phyloP scores from a whole-genome alignment of 2,797 vertebrate genomes.

The Nyctibius grandis region DNA sequence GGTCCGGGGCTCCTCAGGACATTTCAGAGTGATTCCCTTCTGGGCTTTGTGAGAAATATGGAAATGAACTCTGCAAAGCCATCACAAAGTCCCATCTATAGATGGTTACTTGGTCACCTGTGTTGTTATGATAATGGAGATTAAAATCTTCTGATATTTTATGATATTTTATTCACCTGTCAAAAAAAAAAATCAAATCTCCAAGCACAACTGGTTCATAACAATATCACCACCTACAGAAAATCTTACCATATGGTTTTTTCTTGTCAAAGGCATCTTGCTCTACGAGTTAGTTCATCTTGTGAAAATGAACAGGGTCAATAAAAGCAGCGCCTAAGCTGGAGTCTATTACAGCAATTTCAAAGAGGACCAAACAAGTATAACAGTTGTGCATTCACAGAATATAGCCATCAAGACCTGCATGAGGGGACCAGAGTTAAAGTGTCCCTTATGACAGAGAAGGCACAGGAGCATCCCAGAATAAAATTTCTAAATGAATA shows the following conservation, averaged over 20 bases:
- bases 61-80: not conserved
- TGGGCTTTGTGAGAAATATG: not conserved
- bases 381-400: not conserved
- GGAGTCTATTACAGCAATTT: not conserved
- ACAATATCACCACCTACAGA: not conserved
- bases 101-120: not conserved
- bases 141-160: not conserved
- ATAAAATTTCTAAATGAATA: not conserved
- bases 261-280: not conserved
- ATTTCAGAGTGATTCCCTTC: not conserved
- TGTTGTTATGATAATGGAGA: not conserved
- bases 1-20: too few species aligned
- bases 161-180: not conserved
- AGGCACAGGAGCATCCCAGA: not conserved
- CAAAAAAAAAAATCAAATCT: not conserved
- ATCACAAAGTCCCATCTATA: not conserved
- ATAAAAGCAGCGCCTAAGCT: not conserved
- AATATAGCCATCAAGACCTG: not conserved
- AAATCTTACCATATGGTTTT: not conserved
- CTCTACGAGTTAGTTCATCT: not conserved
- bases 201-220: not conserved
- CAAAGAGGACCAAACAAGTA: not conserved
- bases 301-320: not conserved
- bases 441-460: not conserved
- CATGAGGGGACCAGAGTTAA: not conserved